Percentiles rank a stretch among this genome's conserved stretches.
Conservation (phyloP, 2,888 invertebrate genomes). For the Phengaris alcon region DNA sequence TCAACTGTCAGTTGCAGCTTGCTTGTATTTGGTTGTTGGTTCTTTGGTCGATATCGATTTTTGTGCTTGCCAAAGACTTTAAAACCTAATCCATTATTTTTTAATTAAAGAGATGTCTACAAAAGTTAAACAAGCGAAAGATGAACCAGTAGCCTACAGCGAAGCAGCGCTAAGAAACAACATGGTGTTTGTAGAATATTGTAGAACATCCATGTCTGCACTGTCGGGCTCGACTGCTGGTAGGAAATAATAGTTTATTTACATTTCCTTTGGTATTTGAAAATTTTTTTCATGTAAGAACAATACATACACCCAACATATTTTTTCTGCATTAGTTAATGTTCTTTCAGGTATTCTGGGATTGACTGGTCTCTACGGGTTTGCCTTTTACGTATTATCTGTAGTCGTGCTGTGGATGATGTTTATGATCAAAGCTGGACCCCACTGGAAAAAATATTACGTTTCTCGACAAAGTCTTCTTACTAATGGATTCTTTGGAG, state of each 20-base stretch:
- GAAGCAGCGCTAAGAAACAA: constrained; percentile 95
- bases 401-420: constrained; percentile 93
- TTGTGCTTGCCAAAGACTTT: not conserved
- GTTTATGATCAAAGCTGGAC: constrained; percentile 92
- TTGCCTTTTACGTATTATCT: constrained; percentile 94
- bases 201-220: constrained; percentile 97
- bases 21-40: not conserved
- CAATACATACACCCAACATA: too few relatives aligned
- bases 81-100: not conserved
- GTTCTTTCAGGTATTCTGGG: constrained; percentile 87
- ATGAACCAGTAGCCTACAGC: constrained; percentile 87
- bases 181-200: constrained; percentile 96
- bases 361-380: constrained; percentile 94
- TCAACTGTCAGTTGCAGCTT: not conserved
- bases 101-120: constrained; percentile 25
- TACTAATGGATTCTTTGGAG: constrained; percentile 96
- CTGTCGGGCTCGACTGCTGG: constrained; percentile 97
- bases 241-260: constrained; percentile 43
- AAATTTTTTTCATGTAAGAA: too few relatives aligned
- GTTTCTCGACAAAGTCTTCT: constrained; percentile 91
- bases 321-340: not conserved
- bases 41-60: not conserved
- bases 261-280: not conserved
- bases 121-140: constrained; percentile 62
- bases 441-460: constrained; percentile 94